These are phyloP conservation scores for Eilema caniola DNA, from an alignment of 2,888 invertebrate genomes.

Conservation along the genomic window DNA sequence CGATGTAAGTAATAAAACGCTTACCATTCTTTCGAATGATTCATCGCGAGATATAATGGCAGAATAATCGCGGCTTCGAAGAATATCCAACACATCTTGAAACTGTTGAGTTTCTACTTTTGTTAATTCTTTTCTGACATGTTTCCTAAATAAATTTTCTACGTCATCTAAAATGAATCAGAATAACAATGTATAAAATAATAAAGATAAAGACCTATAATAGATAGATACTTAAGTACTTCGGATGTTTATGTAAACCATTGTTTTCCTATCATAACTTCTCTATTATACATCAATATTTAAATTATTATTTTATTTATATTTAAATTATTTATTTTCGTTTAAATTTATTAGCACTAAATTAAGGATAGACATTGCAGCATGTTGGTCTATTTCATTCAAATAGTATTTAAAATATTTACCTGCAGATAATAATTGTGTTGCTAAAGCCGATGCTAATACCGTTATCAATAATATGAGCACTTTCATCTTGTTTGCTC, in stretches of 20 bases:
- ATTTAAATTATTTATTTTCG: too few relatives aligned
- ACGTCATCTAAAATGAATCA: conserved; percentile 61
- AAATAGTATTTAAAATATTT: conserved; percentile 23
- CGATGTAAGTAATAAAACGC: background rate
- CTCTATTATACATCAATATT: too few relatives aligned
- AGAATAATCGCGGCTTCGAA: conserved; percentile 61
- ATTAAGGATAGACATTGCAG: background rate
- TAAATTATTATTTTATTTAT: background rate
- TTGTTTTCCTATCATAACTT: too few relatives aligned
- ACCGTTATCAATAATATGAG: conserved; percentile 60
- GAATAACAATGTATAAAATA: background rate
- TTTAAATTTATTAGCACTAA: background rate
- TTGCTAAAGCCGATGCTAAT: conserved; percentile 57
- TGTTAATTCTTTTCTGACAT: conserved; percentile 61
- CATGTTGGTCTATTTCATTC: background rate
- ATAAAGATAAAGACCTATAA: too few relatives aligned
- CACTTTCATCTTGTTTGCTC: conserved; percentile 66
- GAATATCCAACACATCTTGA: conserved; percentile 65
- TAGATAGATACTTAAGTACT: too few relatives aligned
- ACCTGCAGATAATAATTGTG: conserved; percentile 67
- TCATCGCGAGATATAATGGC: conserved; percentile 41
- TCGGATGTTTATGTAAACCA: too few relatives aligned
- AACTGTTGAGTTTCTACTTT: conserved; percentile 61
- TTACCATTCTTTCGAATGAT: conserved; percentile 11
- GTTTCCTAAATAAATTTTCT: conserved; percentile 66